Evolutionary conservation across 2,888 invertebrate species (phyloP).

Genomic region (Melieria omissa): DNA sequence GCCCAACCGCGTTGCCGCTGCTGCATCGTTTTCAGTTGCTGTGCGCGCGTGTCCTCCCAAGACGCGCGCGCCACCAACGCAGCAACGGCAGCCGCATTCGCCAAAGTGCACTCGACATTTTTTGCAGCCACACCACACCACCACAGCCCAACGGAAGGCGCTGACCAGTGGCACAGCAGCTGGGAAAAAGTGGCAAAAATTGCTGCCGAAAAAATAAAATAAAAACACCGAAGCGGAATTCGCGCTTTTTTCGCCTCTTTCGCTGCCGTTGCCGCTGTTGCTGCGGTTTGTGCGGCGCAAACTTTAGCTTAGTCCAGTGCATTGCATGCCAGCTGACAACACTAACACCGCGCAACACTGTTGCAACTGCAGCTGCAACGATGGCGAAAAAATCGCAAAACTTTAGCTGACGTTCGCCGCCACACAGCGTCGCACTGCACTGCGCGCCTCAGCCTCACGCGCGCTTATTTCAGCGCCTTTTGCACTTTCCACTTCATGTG

Average conservation of each 20-base stretch:
- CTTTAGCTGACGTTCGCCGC: not conserved
- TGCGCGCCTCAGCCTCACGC: not conserved
- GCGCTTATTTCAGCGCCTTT: not conserved
- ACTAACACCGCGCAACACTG: too few relatives aligned
- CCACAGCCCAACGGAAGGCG: not conserved
- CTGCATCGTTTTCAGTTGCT: not conserved
- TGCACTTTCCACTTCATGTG: constrained; percentile 15
- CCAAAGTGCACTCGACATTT: constrained; percentile 1
- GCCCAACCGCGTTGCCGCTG: not conserved
- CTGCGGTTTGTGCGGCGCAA: not conserved
- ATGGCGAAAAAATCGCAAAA: not conserved
- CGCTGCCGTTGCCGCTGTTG: not conserved
- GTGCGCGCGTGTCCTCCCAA: constrained; percentile 15
- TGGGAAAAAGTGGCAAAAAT: not conserved
- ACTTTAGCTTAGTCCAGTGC: too few relatives aligned
- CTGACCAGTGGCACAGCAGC: too few relatives aligned
- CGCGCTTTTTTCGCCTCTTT: not conserved
- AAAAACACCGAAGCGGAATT: not conserved
- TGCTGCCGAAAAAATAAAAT: not conserved
- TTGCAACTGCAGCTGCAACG: not conserved
- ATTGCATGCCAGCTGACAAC: too few relatives aligned
- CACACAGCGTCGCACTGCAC: too few relatives aligned
- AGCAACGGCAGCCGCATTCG: not conserved
- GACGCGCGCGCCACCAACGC: not conserved
- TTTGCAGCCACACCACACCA: not conserved